Percentiles rank a stretch among this genome's conserved stretches.
Evolutionary conservation across 2,113 vertebrate genomes (phyloP).

Genomic region (Eptatretus burgeri): DNA sequence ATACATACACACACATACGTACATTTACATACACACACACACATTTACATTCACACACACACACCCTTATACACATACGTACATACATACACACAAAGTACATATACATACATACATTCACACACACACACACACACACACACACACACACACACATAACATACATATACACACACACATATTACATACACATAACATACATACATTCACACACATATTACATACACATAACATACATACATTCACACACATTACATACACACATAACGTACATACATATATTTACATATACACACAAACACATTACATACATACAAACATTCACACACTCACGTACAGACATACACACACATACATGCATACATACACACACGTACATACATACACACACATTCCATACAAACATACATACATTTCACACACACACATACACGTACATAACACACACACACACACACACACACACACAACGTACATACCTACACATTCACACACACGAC

Average conservation of each 20-base stretch:
- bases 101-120: background rate
- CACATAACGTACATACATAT: background rate
- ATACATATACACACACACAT: background rate
- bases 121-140: background rate
- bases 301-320: background rate
- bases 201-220: background rate
- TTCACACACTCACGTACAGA: background rate
- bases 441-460: too few species aligned
- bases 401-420: too few species aligned
- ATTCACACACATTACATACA: background rate
- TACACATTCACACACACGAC: too few species aligned
- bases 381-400: background rate
- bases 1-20: background rate
- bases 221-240: background rate
- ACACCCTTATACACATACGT: background rate
- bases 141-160: background rate
- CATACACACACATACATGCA: background rate
- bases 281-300: background rate
- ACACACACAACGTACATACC: too few species aligned
- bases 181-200: background rate
- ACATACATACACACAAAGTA: background rate
- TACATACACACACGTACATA: background rate
- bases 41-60: background rate
- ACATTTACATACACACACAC: too few species aligned
- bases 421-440: too few species aligned